These are phyloP conservation scores for Thermophis baileyi DNA, from an alignment of 2,113 vertebrate genomes.

Conservation along the genomic window DNA sequence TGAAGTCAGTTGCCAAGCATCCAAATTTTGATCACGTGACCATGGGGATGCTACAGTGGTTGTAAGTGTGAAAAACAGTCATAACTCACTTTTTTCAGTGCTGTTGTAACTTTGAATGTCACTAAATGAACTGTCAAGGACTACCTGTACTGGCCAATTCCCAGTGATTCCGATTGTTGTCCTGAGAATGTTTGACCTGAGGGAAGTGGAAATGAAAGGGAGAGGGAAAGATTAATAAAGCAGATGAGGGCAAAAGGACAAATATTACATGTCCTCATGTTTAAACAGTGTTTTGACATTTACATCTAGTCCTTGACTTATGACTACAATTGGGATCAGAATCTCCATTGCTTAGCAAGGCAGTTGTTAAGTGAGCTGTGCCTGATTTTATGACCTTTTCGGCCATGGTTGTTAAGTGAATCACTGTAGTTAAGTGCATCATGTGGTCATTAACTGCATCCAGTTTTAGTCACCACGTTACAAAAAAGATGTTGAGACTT, in stretches of 20 bases:
- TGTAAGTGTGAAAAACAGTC: too few species aligned
- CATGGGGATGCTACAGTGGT: too few species aligned
- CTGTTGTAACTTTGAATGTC: too few species aligned
- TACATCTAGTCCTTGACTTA: too few species aligned
- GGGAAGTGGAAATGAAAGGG: not conserved
- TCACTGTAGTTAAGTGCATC: not conserved
- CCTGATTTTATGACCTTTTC: not conserved
- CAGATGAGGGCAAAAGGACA: not conserved
- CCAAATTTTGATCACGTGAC: too few species aligned
- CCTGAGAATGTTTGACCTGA: not conserved
- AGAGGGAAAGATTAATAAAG: not conserved
- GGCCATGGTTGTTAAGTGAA: not conserved
- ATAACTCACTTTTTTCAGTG: too few species aligned
- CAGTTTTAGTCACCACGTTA: too few species aligned
- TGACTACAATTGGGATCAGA: not conserved
- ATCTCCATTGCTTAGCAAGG: not conserved
- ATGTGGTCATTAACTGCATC: too few species aligned
- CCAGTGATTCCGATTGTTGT: not conserved
- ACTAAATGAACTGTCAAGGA: too few species aligned
- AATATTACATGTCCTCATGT: not conserved
- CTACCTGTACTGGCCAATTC: not conserved
- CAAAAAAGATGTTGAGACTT: not conserved
- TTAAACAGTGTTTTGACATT: not conserved
- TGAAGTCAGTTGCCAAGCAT: too few species aligned
- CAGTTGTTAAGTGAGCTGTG: not conserved